A percentile compares a stretch with the other conserved stretches of the same genome.
Evolutionary conservation across 2,888 invertebrate genomes (phyloP).

Genomic region (Hirudinaria manillensis): DNA sequence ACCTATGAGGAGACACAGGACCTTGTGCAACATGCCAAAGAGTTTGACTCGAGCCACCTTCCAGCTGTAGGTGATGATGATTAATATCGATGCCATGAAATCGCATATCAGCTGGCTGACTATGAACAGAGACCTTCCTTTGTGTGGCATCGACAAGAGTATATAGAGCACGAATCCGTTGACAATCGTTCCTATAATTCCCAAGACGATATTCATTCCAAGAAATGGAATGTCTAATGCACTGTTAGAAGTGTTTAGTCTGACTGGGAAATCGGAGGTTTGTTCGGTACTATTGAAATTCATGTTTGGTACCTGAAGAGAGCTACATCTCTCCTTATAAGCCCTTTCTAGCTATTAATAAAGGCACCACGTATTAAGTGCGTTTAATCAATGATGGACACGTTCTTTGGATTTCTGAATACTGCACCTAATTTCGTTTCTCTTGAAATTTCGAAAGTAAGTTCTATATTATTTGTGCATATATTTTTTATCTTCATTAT

Average conservation of each 20-base stretch:
- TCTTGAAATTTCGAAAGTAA: too few relatives aligned
- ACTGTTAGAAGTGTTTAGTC: too few relatives aligned
- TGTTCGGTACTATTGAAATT: background rate
- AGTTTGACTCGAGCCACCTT: background rate
- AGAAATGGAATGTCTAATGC: too few relatives aligned
- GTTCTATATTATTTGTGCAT: too few relatives aligned
- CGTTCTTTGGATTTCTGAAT: too few relatives aligned
- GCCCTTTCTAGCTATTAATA: too few relatives aligned
- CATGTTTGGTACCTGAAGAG: too few relatives aligned
- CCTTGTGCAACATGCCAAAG: background rate
- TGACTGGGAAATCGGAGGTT: background rate
- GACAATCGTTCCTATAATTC: background rate
- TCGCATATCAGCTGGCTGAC: constrained; percentile 9
- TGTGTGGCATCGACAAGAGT: background rate
- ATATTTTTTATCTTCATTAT: too few relatives aligned
- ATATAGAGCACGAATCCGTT: constrained; percentile 15
- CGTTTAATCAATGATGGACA: too few relatives aligned
- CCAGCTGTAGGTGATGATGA: constrained; percentile 6
- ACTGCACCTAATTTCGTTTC: too few relatives aligned
- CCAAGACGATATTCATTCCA: background rate
- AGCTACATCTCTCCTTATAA: too few relatives aligned
- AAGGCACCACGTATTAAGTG: too few relatives aligned
- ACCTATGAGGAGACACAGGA: background rate
- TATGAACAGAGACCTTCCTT: background rate
- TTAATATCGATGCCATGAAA: background rate